These are phyloP conservation scores for Protobothrops mucrosquamatus DNA, from an alignment of 2,113 vertebrate species.

Conservation along the genomic window DNA sequence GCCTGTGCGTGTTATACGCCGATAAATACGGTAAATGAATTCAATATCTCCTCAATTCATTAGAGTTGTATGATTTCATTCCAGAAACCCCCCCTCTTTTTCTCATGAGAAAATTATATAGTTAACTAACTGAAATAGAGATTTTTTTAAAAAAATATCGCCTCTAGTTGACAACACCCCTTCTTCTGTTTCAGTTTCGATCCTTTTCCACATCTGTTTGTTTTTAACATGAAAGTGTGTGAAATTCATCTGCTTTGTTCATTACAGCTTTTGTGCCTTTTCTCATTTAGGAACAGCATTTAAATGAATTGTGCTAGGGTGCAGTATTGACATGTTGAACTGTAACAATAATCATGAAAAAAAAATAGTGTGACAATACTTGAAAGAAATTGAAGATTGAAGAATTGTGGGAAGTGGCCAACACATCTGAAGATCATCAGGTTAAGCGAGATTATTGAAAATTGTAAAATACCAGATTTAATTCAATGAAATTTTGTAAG, in stretches of 20 bases:
- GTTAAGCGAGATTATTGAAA: not conserved
- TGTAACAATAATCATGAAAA: not conserved
- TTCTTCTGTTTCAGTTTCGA: conserved; percentile 13
- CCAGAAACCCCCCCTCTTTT: not conserved
- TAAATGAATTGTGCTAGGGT: not conserved
- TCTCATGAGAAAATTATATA: conserved; percentile 34
- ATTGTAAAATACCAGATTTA: not conserved
- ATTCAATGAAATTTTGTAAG: not conserved
- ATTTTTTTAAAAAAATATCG: not conserved
- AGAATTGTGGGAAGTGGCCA: not conserved
- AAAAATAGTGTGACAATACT: not conserved
- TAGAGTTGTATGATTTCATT: conserved; percentile 35
- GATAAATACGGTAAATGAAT: too few relatives aligned
- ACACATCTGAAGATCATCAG: not conserved
- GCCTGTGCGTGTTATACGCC: too few relatives aligned
- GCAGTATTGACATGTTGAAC: not conserved
- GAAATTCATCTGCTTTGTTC: conserved; percentile 19
- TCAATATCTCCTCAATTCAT: conserved; percentile 42
- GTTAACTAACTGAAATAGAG: conserved; percentile 25
- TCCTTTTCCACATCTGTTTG: conserved; percentile 34
- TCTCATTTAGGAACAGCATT: not conserved
- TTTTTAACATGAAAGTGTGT: conserved; percentile 13
- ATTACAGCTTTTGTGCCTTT: conserved; percentile 27
- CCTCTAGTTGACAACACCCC: not conserved
- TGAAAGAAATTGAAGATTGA: not conserved